phyloP scores from a whole-genome alignment of 2,888 invertebrate species.

The Plusia festucae region DNA sequence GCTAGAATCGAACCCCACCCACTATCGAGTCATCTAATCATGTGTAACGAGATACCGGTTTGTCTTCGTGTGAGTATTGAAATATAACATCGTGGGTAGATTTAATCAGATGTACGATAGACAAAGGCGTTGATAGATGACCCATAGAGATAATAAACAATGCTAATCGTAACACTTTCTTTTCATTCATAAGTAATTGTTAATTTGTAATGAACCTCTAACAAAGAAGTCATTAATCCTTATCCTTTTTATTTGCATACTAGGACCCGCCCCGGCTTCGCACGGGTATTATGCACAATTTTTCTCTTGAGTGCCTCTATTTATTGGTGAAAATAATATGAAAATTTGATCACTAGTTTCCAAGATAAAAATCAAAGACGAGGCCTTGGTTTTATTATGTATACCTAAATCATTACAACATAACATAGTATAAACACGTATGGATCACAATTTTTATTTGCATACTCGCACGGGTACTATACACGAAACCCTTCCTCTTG shows the following conservation, averaged over 20 bases:
- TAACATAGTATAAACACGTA: too few relatives aligned
- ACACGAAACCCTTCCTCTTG: too few relatives aligned
- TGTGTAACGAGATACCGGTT: constrained; percentile 2
- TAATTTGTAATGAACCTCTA: background rate
- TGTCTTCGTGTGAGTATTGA: background rate
- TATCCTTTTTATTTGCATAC: background rate
- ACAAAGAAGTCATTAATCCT: background rate
- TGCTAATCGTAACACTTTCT: constrained; percentile 16
- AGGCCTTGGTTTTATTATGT: too few relatives aligned
- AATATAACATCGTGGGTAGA: constrained; percentile 10
- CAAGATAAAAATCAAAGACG: too few relatives aligned
- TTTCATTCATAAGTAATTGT: background rate
- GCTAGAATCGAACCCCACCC: background rate
- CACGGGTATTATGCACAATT: too few relatives aligned
- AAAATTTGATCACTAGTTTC: too few relatives aligned
- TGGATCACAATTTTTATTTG: too few relatives aligned
- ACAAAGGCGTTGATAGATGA: constrained; percentile 18
- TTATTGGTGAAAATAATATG: too few relatives aligned
- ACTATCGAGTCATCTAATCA: background rate
- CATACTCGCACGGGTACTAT: too few relatives aligned
- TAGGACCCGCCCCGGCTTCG: too few relatives aligned
- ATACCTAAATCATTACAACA: too few relatives aligned
- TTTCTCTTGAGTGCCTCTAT: too few relatives aligned
- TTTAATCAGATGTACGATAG: constrained; percentile 4
- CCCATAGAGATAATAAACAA: constrained; percentile 21